phyloP scores from a whole-genome alignment of 2,888 invertebrate genomes.

The Orthosia incerta region DNA sequence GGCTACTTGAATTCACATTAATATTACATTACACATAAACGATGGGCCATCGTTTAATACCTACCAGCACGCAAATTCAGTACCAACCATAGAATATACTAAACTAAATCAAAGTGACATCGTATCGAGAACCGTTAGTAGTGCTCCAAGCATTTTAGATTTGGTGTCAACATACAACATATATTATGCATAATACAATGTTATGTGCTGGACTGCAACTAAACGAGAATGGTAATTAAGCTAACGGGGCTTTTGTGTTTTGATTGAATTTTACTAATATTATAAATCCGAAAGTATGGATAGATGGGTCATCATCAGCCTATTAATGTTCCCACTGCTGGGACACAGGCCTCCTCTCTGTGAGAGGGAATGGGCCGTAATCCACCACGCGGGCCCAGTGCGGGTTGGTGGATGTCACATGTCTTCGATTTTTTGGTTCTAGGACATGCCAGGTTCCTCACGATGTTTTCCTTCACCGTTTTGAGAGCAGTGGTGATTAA shows the following conservation, averaged over 20 bases:
- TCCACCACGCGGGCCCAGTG: too few species aligned
- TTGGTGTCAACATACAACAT: conserved; percentile 73
- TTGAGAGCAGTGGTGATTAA: too few species aligned
- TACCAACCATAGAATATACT: background rate
- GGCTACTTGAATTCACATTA: background rate
- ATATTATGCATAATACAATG: conserved; percentile 65
- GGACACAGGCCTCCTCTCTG: too few species aligned
- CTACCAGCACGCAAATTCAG: background rate
- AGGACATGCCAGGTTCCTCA: too few species aligned
- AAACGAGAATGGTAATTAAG: conserved; percentile 82
- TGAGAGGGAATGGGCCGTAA: too few species aligned
- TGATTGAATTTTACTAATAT: conserved; percentile 55
- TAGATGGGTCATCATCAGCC: too few species aligned
- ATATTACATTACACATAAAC: background rate
- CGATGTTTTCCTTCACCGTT: too few species aligned
- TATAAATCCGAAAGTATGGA: too few species aligned
- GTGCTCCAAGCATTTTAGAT: conserved; percentile 61
- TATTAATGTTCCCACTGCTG: too few species aligned
- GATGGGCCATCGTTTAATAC: background rate
- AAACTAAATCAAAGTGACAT: conserved; percentile 54
- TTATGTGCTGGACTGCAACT: conserved; percentile 73
- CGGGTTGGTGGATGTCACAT: too few species aligned
- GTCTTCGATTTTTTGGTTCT: too few species aligned
- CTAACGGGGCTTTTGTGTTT: conserved; percentile 78
- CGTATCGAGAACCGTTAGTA: conserved; percentile 68